Conservation (phyloP, 2,797 vertebrate genomes). For the Falco cherrug region DNA sequence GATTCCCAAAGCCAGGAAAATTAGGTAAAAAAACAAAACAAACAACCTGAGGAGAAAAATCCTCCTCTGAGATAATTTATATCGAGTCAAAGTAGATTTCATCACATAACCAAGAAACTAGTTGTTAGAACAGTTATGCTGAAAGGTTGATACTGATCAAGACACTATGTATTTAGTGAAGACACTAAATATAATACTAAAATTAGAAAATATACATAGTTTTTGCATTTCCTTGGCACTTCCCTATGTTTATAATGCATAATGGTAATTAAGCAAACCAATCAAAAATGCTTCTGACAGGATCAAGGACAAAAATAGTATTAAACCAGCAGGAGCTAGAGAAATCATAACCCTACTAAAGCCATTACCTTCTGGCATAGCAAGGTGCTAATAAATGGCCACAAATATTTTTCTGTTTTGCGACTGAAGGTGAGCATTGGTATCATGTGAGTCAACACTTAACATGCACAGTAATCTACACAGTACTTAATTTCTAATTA, state of each 20-base stretch:
- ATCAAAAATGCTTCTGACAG: background rate
- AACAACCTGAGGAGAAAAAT: background rate
- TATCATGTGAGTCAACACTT: background rate
- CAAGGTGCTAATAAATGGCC: background rate
- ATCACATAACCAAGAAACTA: background rate
- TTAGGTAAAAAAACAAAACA: background rate
- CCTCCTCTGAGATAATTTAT: background rate
- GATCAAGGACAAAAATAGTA: background rate
- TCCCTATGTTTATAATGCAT: background rate
- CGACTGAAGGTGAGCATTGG: background rate
- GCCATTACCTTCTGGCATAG: background rate
- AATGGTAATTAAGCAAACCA: background rate
- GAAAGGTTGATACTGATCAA: background rate
- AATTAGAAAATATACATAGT: background rate
- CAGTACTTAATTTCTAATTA: background rate
- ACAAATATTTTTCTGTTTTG: background rate
- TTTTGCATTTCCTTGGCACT: background rate
- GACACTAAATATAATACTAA: background rate
- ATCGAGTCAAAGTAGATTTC: background rate
- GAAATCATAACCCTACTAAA: background rate
- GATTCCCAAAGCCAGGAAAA: background rate
- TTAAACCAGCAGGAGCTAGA: background rate
- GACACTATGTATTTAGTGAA: background rate
- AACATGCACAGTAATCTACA: background rate
- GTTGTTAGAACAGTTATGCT: background rate